Percentiles rank a stretch among this genome's conserved stretches.
phyloP scores from a whole-genome alignment of 1,140 invertebrate species.

The Telenomus remus region DNA sequence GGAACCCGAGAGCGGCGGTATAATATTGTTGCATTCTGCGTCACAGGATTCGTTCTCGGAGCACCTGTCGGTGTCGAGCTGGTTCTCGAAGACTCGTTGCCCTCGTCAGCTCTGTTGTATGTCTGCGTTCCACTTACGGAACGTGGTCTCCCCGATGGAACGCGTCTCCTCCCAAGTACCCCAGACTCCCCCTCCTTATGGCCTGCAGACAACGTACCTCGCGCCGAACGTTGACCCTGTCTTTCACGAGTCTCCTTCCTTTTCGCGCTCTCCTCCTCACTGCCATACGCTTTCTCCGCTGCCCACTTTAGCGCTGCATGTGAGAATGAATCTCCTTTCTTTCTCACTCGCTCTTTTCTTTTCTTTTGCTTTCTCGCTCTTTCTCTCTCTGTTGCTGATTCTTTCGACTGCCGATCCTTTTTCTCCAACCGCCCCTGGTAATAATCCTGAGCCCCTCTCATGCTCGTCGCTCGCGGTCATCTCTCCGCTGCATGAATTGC shows the following conservation, averaged over 20 bases:
- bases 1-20: slow-evolving; percentile 62
- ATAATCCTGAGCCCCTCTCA: slow-evolving; percentile 61
- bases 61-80: slow-evolving; percentile 64
- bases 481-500: slow-evolving; percentile 64
- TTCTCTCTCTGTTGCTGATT: slow-evolving; percentile 48
- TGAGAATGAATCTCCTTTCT: slow-evolving; percentile 28
- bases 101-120: slow-evolving; percentile 17
- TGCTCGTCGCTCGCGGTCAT: slow-evolving; percentile 62
- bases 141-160: slow-evolving; percentile 9
- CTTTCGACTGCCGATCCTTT: slow-evolving; percentile 56
- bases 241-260: slow-evolving; percentile 44
- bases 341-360: slow-evolving; percentile 35
- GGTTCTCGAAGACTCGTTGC: slow-evolving; percentile 44
- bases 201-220: slow-evolving; percentile 69
- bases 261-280: slow-evolving; percentile 20
- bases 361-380: slow-evolving; percentile 14
- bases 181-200: slow-evolving; percentile 38
- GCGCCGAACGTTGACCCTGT: slow-evolving; percentile 68
- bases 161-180: slow-evolving; percentile 18
- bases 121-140: slow-evolving; percentile 19
- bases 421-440: slow-evolving; percentile 57
- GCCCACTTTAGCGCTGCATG: not conserved
- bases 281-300: slow-evolving; percentile 27
- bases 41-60: slow-evolving; percentile 53
- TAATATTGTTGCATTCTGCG: slow-evolving; percentile 60